A percentile compares a stretch with the other conserved stretches of the same genome.
Conservation (phyloP, 2,113 vertebrate species). For the Castor canadensis region DNA sequence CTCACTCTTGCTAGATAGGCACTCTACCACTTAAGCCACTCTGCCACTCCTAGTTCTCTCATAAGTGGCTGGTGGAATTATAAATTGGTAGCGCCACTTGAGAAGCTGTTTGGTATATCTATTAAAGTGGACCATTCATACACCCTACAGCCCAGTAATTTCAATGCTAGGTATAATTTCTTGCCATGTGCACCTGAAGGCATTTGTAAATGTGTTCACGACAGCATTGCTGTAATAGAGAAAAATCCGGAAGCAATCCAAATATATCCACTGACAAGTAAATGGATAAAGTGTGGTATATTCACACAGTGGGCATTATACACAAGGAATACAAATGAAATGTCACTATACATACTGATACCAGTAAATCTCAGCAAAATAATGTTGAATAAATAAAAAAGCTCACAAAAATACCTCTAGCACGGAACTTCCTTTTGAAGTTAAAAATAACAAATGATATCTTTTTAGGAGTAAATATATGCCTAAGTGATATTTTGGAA, state of each 20-base stretch:
- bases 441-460: conserved; percentile 51
- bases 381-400: conserved; percentile 22
- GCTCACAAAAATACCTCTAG: neutral
- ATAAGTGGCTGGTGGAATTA: neutral
- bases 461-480: neutral
- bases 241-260: neutral
- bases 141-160: neutral
- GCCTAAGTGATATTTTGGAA: conserved; percentile 9
- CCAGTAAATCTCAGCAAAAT: conserved; percentile 19
- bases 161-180: neutral
- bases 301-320: neutral
- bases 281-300: neutral
- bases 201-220: neutral
- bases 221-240: neutral
- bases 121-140: neutral
- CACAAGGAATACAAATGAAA: conserved; percentile 6
- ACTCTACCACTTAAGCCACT: too few relatives aligned
- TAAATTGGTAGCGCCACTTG: neutral
- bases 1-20: too few relatives aligned
- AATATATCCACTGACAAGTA: neutral
- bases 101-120: neutral
- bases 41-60: too few relatives aligned
- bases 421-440: neutral
- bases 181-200: neutral
- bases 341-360: neutral